Percentiles rank a stretch among this genome's conserved stretches.
These are phyloP conservation scores for Drosophila colorata DNA, from an alignment of 2,888 invertebrate species.

Conservation along the genomic window DNA sequence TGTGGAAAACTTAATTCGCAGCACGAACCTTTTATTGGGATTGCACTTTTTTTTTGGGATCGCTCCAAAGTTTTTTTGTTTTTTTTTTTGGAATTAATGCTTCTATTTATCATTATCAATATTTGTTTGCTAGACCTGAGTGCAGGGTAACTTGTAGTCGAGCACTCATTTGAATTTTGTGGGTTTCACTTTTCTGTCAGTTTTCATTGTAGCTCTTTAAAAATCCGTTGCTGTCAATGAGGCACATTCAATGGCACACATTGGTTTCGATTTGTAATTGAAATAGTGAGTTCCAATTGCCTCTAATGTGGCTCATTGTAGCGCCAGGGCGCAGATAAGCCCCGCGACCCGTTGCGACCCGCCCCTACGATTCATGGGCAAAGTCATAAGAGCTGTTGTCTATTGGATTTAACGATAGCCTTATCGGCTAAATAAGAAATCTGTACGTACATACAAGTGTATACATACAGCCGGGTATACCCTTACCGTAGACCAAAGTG, in stretches of 20 bases:
- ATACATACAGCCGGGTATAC: not conserved
- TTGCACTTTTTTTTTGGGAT: too few species aligned
- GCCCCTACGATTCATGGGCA: slow-evolving; percentile 29
- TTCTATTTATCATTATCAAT: too few species aligned
- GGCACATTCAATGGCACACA: slow-evolving; percentile 27
- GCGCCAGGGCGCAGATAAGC: slow-evolving; percentile 31
- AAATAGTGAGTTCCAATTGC: slow-evolving; percentile 25
- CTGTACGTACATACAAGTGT: too few species aligned
- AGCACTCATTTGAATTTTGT: not conserved
- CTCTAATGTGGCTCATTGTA: slow-evolving; percentile 25
- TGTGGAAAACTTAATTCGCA: too few species aligned
- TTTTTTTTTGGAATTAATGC: too few species aligned
- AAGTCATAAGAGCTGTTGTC: slow-evolving; percentile 27
- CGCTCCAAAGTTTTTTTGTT: too few species aligned
- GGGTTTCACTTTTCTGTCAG: not conserved
- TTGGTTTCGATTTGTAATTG: slow-evolving; percentile 22
- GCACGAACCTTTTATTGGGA: too few species aligned
- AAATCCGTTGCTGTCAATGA: slow-evolving; percentile 24
- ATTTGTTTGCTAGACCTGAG: too few species aligned
- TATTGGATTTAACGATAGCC: slow-evolving; percentile 29
- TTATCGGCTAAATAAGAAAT: slow-evolving; percentile 17
- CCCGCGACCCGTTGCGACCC: slow-evolving; percentile 11
- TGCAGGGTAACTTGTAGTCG: slow-evolving; percentile 7
- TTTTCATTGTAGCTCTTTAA: not conserved
- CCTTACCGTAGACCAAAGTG: not conserved